A percentile compares a stretch with the other conserved stretches of the same genome.
Evolutionary conservation across 2,888 invertebrate genomes (phyloP).

Genomic region (Ischnus inquisitorius): DNA sequence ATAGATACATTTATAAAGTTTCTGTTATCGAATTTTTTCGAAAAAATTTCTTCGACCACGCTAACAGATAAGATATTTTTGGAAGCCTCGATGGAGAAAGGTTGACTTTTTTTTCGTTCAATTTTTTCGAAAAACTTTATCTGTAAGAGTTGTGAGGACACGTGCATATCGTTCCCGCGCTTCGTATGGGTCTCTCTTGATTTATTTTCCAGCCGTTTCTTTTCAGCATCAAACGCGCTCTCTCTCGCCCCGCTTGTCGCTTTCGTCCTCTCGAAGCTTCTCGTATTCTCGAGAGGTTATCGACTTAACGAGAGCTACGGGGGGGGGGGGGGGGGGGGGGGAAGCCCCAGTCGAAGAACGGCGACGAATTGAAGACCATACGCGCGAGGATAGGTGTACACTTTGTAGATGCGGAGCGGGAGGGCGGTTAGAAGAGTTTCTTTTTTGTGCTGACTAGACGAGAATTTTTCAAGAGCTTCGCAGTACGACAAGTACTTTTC

Average conservation of each 20-base stretch:
- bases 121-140: too few species aligned
- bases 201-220: constrained; percentile 54
- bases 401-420: constrained; percentile 8
- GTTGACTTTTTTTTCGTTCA: too few species aligned
- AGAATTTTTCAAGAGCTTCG: constrained; percentile 25
- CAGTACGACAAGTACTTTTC: constrained; percentile 27
- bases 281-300: constrained; percentile 59
- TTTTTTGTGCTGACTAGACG: constrained; percentile 29
- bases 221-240: constrained; percentile 10
- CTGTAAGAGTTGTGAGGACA: neutral
- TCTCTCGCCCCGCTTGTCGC: constrained; percentile 7
- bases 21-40: too few species aligned
- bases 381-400: constrained; percentile 12
- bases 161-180: constrained; percentile 27
- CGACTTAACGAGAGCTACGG: constrained; percentile 47
- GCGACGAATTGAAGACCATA: constrained; percentile 28
- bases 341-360: constrained; percentile 1
- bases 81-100: too few species aligned
- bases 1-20: too few species aligned
- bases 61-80: too few species aligned
- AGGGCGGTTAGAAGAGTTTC: constrained; percentile 4
- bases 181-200: constrained; percentile 23
- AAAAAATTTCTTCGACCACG: too few species aligned
- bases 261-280: constrained; percentile 45
- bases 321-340: constrained; percentile 4